Percentiles rank a stretch among this genome's conserved stretches.
Evolutionary conservation across 2,888 invertebrate genomes (phyloP).

Genomic region (Drosophila kuntzei): DNA sequence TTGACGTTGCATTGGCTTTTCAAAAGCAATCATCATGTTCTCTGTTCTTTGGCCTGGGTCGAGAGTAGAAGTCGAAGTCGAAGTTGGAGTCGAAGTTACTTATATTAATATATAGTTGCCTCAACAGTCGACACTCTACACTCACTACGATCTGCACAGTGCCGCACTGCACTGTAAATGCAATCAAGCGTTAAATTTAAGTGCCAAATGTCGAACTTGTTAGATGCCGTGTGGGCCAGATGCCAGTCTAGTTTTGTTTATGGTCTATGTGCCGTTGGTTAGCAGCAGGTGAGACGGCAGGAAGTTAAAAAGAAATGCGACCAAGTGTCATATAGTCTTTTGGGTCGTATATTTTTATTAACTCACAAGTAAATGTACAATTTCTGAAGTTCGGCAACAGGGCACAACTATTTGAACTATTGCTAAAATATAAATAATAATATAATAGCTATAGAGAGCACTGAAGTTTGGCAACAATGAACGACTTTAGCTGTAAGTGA

Average conservation of each 20-base stretch:
- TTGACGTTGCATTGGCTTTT: conserved; percentile 77
- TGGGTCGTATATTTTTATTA: conserved; percentile 12
- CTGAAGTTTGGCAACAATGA: background rate
- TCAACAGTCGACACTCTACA: conserved; percentile 14
- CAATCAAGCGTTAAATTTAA: conserved; percentile 81
- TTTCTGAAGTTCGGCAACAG: conserved; percentile 48
- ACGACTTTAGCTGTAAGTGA: background rate
- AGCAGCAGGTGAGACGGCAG: conserved; percentile 44
- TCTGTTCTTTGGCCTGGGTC: conserved; percentile 23
- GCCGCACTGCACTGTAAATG: conserved; percentile 59
- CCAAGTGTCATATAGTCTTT: conserved; percentile 48
- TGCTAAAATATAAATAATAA: background rate
- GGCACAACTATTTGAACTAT: conserved; percentile 3
- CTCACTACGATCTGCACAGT: conserved; percentile 3
- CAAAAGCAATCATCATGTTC: conserved; percentile 62
- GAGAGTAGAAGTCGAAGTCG: conserved; percentile 1
- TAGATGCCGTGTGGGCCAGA: conserved; percentile 64
- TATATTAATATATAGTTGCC: conserved; percentile 28
- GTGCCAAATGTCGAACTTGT: conserved; percentile 80
- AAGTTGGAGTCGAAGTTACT: conserved; percentile 20
- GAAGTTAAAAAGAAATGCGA: conserved; percentile 46
- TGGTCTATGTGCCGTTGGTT: conserved; percentile 16
- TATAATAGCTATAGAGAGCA: background rate
- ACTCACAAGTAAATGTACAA: conserved; percentile 1
- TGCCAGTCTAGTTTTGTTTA: conserved; percentile 59